These are phyloP conservation scores for Microctonus hyperodae DNA, from an alignment of 2,888 invertebrate species.

Conservation along the genomic window DNA sequence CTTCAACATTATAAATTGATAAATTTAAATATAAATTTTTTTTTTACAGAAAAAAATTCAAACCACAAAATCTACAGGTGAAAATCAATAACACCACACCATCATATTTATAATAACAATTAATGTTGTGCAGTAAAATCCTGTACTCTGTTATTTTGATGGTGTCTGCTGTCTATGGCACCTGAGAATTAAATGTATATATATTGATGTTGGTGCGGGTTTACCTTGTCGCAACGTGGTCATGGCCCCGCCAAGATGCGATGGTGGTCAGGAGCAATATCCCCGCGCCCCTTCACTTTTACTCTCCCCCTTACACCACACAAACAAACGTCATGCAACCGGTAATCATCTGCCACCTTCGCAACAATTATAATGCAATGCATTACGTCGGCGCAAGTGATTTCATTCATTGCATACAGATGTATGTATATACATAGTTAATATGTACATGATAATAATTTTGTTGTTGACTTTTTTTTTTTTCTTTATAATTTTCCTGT, in stretches of 20 bases:
- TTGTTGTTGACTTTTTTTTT: neutral
- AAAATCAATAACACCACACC: too few species aligned
- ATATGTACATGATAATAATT: neutral
- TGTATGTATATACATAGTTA: neutral
- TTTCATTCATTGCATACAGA: neutral
- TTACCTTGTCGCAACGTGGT: slow-evolving; percentile 62
- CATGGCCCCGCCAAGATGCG: slow-evolving; percentile 53
- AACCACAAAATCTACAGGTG: too few species aligned
- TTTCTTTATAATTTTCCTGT: neutral
- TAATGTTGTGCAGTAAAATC: too few species aligned
- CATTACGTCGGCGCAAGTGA: slow-evolving; percentile 21
- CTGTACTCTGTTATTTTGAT: too few species aligned
- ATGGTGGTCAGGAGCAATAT: slow-evolving; percentile 52
- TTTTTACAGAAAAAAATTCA: too few species aligned
- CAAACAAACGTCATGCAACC: slow-evolving; percentile 18
- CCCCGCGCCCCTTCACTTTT: slow-evolving; percentile 34
- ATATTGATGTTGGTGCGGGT: slow-evolving; percentile 46
- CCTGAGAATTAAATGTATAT: slow-evolving; percentile 20
- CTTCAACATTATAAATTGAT: neutral
- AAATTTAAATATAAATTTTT: neutral
- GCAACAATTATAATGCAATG: slow-evolving; percentile 26
- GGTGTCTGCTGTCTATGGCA: slow-evolving; percentile 24
- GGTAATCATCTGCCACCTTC: slow-evolving; percentile 26
- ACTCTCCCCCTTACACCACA: slow-evolving; percentile 36
- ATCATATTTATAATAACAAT: too few species aligned